Evolutionary conservation across 2,888 invertebrate genomes (phyloP).

Genomic region (Himalopsyche anomala): DNA sequence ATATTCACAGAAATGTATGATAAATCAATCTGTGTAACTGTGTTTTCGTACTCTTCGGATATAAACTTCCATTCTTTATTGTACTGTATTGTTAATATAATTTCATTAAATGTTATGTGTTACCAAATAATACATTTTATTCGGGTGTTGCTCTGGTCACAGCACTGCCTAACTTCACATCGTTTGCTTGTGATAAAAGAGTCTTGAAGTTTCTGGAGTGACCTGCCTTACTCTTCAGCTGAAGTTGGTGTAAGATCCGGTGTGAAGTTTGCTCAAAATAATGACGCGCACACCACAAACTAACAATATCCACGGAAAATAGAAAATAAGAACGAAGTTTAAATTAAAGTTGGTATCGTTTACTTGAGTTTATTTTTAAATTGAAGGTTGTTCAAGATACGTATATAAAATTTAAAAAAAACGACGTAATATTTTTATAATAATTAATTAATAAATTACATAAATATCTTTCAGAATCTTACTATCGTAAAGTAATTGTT

Average conservation of each 20-base stretch:
- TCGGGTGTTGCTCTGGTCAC: not conserved
- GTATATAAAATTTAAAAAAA: too few relatives aligned
- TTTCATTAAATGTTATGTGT: too few relatives aligned
- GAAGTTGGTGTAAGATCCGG: slow-evolving; percentile 15
- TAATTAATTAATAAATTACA: too few relatives aligned
- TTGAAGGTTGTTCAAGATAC: not conserved
- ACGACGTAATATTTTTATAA: too few relatives aligned
- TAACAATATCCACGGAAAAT: not conserved
- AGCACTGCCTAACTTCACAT: not conserved
- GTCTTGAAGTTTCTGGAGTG: not conserved
- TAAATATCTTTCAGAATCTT: too few relatives aligned
- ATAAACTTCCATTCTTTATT: too few relatives aligned
- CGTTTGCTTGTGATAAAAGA: not conserved
- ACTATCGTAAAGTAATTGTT: too few relatives aligned
- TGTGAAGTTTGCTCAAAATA: slow-evolving; percentile 10
- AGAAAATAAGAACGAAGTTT: not conserved
- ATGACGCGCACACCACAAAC: not conserved
- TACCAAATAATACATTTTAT: too few relatives aligned
- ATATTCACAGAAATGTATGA: too few relatives aligned
- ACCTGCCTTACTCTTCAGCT: not conserved
- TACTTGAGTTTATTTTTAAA: not conserved
- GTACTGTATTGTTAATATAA: too few relatives aligned
- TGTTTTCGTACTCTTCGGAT: too few relatives aligned
- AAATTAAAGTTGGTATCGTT: not conserved
- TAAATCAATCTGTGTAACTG: too few relatives aligned